Evolutionary conservation across 2,888 invertebrate genomes (phyloP).

Genomic region (Malacosoma neustria): DNA sequence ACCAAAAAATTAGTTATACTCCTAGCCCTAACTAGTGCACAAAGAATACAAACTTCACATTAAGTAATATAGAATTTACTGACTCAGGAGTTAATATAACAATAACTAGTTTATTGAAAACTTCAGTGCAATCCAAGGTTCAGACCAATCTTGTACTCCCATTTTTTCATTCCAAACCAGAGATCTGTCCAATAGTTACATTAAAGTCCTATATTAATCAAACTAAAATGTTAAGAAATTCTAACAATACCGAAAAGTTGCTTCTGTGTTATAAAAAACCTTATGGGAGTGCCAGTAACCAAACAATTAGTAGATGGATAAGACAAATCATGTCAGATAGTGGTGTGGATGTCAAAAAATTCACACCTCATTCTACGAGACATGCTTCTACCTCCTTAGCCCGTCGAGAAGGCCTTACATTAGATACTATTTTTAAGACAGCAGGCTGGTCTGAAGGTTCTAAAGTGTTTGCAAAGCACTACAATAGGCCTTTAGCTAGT

Average conservation of each 20-base stretch:
- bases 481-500: too few species aligned
- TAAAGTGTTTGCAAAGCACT: neutral
- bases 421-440: neutral
- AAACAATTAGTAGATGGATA: neutral
- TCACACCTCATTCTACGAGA: neutral
- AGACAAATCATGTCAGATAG: neutral
- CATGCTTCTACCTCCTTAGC: neutral
- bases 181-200: neutral
- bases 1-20: neutral
- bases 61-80: conserved; percentile 6
- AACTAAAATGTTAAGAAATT: neutral
- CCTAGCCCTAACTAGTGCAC: neutral
- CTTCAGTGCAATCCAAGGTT: conserved; percentile 3
- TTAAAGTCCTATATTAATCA: neutral
- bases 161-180: neutral
- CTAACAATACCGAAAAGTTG: neutral
- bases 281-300: neutral
- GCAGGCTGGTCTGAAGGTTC: neutral
- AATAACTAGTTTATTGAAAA: conserved; percentile 10
- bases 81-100: conserved; percentile 6
- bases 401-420: neutral
- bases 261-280: neutral
- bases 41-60: conserved; percentile 1
- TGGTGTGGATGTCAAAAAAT: neutral
- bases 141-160: neutral